phyloP scores from a whole-genome alignment of 2,113 vertebrate genomes.

The Notarius lentiginosus region DNA sequence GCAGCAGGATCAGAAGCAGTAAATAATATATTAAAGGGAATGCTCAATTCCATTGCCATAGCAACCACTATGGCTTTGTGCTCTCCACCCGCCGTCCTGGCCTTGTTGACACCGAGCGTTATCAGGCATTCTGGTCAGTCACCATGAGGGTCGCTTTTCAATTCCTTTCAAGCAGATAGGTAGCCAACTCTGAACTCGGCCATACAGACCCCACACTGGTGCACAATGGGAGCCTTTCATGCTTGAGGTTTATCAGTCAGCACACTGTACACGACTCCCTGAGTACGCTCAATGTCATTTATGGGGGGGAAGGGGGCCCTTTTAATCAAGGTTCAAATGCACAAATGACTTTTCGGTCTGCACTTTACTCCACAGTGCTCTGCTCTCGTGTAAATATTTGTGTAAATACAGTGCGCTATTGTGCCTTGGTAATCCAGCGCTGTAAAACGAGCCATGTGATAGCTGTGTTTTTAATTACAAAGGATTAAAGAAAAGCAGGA shows the following conservation, averaged over 20 bases:
- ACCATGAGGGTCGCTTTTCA: constrained; percentile 72
- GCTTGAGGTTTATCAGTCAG: constrained; percentile 46
- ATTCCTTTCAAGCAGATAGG: constrained; percentile 71
- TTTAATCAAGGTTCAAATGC: constrained; percentile 56
- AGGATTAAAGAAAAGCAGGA: constrained; percentile 31
- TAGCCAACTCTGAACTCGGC: constrained; percentile 61
- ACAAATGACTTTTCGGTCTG: constrained; percentile 46
- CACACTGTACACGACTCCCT: constrained; percentile 55
- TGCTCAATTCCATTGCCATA: constrained; percentile 82
- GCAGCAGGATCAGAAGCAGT: constrained; percentile 73
- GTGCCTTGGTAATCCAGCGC: constrained; percentile 22
- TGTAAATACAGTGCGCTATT: constrained; percentile 50
- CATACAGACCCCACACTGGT: constrained; percentile 58
- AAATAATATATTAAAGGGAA: constrained; percentile 85
- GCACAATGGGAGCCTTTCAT: constrained; percentile 56
- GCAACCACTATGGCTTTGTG: constrained; percentile 79
- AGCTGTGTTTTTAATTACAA: constrained; percentile 50
- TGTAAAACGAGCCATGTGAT: constrained; percentile 44
- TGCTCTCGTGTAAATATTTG: constrained; percentile 54
- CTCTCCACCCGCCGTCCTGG: constrained; percentile 70
- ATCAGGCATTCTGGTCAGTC: constrained; percentile 83
- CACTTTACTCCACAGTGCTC: constrained; percentile 45
- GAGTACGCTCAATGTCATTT: constrained; percentile 56
- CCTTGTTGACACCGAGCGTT: constrained; percentile 78
- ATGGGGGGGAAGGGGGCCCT: constrained; percentile 25